phyloP scores from a whole-genome alignment of 2,888 invertebrate genomes.

The Drosophila longiperda region DNA sequence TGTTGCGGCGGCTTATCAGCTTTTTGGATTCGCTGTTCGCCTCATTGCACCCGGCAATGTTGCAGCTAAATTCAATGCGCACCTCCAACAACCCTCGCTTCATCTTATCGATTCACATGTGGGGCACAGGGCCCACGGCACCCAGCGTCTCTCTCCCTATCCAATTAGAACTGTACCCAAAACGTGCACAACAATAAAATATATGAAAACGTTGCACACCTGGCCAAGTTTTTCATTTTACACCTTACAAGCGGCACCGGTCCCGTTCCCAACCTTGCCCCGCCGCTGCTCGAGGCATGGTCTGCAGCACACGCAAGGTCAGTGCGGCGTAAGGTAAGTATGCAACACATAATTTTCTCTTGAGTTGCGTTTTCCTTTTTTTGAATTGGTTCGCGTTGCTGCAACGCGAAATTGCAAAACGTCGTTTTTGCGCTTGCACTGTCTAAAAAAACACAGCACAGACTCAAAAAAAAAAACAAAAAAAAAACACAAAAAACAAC shows the following conservation, averaged over 20 bases:
- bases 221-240: slow-evolving; percentile 19
- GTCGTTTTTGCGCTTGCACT: slow-evolving; percentile 41
- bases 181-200: slow-evolving; percentile 73
- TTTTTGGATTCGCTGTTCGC: slow-evolving; percentile 53
- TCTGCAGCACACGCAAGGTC: slow-evolving; percentile 66
- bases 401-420: slow-evolving; percentile 44
- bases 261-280: not conserved
- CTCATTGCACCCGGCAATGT: slow-evolving; percentile 44
- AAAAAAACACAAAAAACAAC: not conserved
- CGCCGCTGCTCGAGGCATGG: not conserved
- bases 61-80: slow-evolving; percentile 7
- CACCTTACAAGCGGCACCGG: slow-evolving; percentile 1
- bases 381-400: slow-evolving; percentile 25
- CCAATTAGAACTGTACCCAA: slow-evolving; percentile 72
- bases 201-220: slow-evolving; percentile 37
- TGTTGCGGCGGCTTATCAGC: slow-evolving; percentile 77
- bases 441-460: slow-evolving; percentile 34
- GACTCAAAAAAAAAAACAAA: not conserved
- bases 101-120: slow-evolving; percentile 66
- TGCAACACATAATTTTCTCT: slow-evolving; percentile 75
- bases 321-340: slow-evolving; percentile 75
- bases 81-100: not conserved
- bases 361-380: slow-evolving; percentile 34
- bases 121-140: slow-evolving; percentile 30
- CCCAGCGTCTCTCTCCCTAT: slow-evolving; percentile 54